Conservation (phyloP, 2,888 invertebrate genomes). For the Tromatobia lineatoria region DNA sequence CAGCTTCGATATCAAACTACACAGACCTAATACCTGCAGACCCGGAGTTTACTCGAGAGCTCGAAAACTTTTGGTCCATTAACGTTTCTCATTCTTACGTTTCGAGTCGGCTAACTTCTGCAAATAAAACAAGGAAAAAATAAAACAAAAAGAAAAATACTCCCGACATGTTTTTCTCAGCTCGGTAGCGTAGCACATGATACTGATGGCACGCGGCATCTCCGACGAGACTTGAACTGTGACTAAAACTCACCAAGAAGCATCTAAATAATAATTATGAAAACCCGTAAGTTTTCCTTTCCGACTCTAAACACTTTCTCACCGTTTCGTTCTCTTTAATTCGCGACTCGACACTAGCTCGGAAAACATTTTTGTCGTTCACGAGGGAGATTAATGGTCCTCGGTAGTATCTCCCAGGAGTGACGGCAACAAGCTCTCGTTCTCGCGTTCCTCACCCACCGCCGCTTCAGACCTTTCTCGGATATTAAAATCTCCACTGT, state of each 20-base stretch:
- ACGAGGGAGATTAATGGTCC: conserved; percentile 70
- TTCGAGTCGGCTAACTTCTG: conserved; percentile 39
- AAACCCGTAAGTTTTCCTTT: conserved; percentile 48
- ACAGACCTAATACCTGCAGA: conserved; percentile 19
- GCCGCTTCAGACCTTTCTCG: conserved; percentile 49
- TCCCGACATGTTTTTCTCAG: conserved; percentile 7
- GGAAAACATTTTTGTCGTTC: conserved; percentile 53
- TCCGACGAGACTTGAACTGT: conserved; percentile 29
- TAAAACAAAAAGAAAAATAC: conserved; percentile 25
- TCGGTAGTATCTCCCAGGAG: conserved; percentile 55
- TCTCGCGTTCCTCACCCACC: conserved; percentile 21
- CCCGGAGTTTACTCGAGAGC: neutral
- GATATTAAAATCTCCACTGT: conserved; percentile 68
- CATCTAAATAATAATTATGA: conserved; percentile 66
- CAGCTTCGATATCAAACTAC: conserved; percentile 37
- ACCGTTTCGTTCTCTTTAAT: conserved; percentile 16
- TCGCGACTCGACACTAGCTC: conserved; percentile 35
- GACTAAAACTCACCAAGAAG: conserved; percentile 50
- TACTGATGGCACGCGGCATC: neutral
- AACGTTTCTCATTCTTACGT: conserved; percentile 58
- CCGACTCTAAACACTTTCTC: conserved; percentile 37
- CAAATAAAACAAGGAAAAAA: conserved; percentile 10
- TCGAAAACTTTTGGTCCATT: conserved; percentile 61
- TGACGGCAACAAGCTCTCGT: conserved; percentile 31
- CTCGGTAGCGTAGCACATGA: neutral